Evolutionary conservation across 1,140 invertebrate species (phyloP).

Genomic region (Drosophila kikkawai): DNA sequence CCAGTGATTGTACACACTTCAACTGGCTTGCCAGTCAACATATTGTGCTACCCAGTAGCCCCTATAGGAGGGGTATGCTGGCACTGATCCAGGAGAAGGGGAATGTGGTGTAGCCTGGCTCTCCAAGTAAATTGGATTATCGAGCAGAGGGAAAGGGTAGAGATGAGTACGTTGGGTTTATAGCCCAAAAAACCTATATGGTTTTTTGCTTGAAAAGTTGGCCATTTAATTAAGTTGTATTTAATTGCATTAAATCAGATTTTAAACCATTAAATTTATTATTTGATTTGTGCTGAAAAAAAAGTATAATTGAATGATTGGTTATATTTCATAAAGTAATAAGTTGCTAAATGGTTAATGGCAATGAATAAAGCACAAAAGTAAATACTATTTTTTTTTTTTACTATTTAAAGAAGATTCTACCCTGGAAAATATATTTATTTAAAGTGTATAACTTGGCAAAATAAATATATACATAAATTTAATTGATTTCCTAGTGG

Average conservation of each 20-base stretch:
- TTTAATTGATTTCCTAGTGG: background rate
- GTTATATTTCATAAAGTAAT: background rate
- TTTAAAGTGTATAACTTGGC: background rate
- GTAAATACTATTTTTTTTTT: background rate
- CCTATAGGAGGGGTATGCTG: slow-evolving; percentile 7
- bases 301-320: slow-evolving; percentile 1
- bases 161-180: background rate
- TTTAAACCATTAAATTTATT: background rate
- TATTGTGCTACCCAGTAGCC: slow-evolving; percentile 44
- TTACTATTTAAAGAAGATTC: background rate
- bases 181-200: background rate
- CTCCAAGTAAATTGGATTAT: slow-evolving; percentile 41
- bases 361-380: background rate
- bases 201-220: slow-evolving; percentile 8
- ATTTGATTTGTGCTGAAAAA: slow-evolving; percentile 9
- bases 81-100: background rate
- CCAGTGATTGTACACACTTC: slow-evolving; percentile 71
- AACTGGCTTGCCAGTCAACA: slow-evolving; percentile 50
- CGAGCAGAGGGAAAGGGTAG: slow-evolving; percentile 18
- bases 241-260: background rate
- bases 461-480: background rate
- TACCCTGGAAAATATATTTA: background rate
- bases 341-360: background rate
- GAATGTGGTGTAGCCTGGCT: background rate
- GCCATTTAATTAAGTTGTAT: background rate